phyloP scores from a whole-genome alignment of 2,113 vertebrate genomes.

The Malurus cyaneus region DNA sequence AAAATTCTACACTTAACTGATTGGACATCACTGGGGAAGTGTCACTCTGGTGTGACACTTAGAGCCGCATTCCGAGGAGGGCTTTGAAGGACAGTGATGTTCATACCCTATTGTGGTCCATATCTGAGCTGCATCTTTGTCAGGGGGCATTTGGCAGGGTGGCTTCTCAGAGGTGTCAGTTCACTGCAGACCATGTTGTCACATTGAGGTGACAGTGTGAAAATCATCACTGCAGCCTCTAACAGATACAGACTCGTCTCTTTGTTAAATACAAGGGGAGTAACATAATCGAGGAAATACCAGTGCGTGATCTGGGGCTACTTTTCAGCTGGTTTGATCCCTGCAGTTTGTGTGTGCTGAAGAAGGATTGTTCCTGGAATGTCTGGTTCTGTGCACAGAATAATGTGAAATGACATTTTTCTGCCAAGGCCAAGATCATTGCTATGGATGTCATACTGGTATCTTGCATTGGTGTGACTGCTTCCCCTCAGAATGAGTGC shows the following conservation, averaged over 20 bases:
- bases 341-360: neutral
- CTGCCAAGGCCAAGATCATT: neutral
- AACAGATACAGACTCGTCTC: rapidly evolving
- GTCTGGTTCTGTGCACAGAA: neutral
- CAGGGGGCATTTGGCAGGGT: neutral
- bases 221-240: neutral
- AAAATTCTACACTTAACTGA: neutral
- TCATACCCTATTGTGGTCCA: neutral
- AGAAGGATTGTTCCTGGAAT: neutral
- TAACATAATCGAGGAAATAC: neutral
- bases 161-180: neutral
- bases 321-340: neutral
- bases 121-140: neutral
- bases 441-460: rapidly evolving
- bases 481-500: neutral
- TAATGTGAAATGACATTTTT: neutral
- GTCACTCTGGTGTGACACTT: neutral
- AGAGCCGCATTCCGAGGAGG: neutral
- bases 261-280: neutral
- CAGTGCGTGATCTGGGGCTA: neutral
- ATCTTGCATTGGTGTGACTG: neutral
- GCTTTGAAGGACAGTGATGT: neutral
- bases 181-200: neutral
- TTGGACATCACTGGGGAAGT: neutral
- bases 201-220: neutral